phyloP scores from a whole-genome alignment of 35 echinoderm and acorn worm species.

The Hemicentrotus pulcherrimus region DNA sequence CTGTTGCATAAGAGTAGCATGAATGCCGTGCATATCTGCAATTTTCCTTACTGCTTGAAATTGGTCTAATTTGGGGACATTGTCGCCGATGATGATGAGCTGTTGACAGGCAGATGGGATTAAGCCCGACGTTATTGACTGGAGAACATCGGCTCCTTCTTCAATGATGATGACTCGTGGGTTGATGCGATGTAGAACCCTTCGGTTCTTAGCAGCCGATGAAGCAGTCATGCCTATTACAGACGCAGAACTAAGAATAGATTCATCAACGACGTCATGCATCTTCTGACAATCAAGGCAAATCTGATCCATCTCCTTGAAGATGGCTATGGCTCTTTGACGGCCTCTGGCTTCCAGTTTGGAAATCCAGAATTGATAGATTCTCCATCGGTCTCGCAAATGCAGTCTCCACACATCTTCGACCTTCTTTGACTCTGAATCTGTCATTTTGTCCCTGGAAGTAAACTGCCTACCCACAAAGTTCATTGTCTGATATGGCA shows the following conservation, averaged over 20 bases:
- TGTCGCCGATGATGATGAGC: slow-evolving; percentile 50
- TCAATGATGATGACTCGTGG: slow-evolving; percentile 52
- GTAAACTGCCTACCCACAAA: slow-evolving; percentile 47
- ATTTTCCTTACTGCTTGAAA: background rate
- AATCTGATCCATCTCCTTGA: background rate
- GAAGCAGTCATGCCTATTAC: slow-evolving; percentile 89
- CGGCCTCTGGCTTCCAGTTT: slow-evolving; percentile 20
- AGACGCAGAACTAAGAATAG: slow-evolving; percentile 56
- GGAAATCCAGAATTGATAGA: slow-evolving; percentile 74
- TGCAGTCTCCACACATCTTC: slow-evolving; percentile 66
- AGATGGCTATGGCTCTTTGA: background rate
- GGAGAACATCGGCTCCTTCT: slow-evolving; percentile 56
- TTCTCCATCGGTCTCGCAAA: slow-evolving; percentile 54
- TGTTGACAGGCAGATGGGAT: slow-evolving; percentile 36
- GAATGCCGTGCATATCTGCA: background rate
- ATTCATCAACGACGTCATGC: slow-evolving; percentile 58
- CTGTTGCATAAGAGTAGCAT: background rate
- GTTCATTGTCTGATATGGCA: background rate
- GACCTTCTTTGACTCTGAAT: slow-evolving; percentile 54
- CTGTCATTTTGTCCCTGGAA: slow-evolving; percentile 59
- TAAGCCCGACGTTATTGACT: slow-evolving; percentile 6
- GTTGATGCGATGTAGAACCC: slow-evolving; percentile 32
- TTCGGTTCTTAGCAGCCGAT: slow-evolving; percentile 29
- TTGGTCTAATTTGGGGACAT: background rate
- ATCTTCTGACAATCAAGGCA: slow-evolving; percentile 44